phyloP scores from a whole-genome alignment of 2,888 invertebrate genomes.

The Lasioglossum marginatum region DNA sequence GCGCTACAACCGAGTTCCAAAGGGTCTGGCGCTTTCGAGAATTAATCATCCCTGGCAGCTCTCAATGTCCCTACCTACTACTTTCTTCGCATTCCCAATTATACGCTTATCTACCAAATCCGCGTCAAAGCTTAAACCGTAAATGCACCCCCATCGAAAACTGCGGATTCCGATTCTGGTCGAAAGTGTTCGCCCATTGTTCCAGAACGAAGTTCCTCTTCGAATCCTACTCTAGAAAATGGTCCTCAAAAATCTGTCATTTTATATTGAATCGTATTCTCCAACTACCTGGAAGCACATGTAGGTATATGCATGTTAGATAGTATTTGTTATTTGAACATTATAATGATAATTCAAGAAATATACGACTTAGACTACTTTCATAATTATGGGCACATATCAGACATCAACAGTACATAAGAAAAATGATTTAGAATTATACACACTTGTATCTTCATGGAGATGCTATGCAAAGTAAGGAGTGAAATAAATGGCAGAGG shows the following conservation, averaged over 20 bases:
- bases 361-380: too few relatives aligned
- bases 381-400: background rate
- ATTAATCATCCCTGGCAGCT: conserved; percentile 81
- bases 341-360: too few relatives aligned
- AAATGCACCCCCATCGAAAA: conserved; percentile 50
- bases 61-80: conserved; percentile 77
- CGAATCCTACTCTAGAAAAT: background rate
- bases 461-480: background rate
- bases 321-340: too few relatives aligned
- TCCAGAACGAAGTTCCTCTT: background rate
- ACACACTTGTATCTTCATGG: background rate
- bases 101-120: conserved; percentile 74
- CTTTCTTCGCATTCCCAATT: conserved; percentile 80
- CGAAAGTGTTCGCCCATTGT: background rate
- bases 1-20: conserved; percentile 77
- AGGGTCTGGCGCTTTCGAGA: conserved; percentile 77
- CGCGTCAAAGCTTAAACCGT: conserved; percentile 67
- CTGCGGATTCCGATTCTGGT: conserved; percentile 22
- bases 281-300: background rate
- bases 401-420: background rate
- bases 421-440: background rate
- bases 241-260: background rate
- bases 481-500: background rate
- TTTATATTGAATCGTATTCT: too few relatives aligned
- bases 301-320: background rate